A percentile compares a stretch with the other conserved stretches of the same genome.
Evolutionary conservation across 2,888 invertebrate species (phyloP).

Genomic region (Philopedon plagiatum): DNA sequence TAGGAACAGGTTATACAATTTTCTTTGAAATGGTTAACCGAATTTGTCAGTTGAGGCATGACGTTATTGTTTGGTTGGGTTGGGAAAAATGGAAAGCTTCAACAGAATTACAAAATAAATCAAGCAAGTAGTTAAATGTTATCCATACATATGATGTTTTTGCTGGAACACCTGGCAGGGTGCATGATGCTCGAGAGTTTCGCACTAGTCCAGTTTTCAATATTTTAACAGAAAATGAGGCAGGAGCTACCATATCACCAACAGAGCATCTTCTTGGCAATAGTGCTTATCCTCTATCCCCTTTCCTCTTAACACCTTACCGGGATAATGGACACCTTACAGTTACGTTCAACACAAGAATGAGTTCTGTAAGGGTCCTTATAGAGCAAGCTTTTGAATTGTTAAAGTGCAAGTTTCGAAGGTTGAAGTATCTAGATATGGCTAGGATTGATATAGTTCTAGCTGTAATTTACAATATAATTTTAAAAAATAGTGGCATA

Average conservation of each 20-base stretch:
- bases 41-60: background rate
- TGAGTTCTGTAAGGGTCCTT: too few relatives aligned
- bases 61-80: background rate
- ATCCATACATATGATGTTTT: background rate
- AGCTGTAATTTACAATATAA: too few relatives aligned
- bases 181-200: slow-evolving; percentile 13
- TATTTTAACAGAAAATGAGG: slow-evolving; percentile 15
- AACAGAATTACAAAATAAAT: background rate
- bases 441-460: too few relatives aligned
- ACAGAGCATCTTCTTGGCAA: slow-evolving; percentile 18
- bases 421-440: too few relatives aligned
- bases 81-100: background rate
- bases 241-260: background rate
- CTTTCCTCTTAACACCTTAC: slow-evolving; percentile 13
- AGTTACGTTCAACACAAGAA: too few relatives aligned
- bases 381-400: too few relatives aligned
- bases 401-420: too few relatives aligned
- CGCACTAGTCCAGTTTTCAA: slow-evolving; percentile 14
- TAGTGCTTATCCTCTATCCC: slow-evolving; percentile 16
- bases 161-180: slow-evolving; percentile 6
- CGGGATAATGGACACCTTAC: slow-evolving; percentile 14
- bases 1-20: background rate
- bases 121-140: background rate
- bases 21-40: background rate
- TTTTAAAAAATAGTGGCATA: too few relatives aligned